Evolutionary conservation across 1,140 invertebrate genomes (phyloP).

Genomic region (Aphidius gifuensis): DNA sequence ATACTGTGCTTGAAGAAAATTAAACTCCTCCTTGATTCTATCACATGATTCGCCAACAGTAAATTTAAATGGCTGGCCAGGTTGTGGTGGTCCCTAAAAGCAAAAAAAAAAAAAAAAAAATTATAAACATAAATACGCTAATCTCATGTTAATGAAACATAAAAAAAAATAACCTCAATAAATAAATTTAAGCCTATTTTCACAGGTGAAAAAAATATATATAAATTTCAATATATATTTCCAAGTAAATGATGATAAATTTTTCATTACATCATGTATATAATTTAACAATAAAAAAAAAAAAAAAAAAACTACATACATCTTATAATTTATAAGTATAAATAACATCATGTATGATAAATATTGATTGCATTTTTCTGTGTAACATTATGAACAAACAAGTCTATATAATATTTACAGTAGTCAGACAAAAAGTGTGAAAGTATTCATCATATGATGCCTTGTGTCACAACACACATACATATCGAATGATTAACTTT

Average conservation of each 20-base stretch:
- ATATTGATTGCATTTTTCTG: too few species aligned
- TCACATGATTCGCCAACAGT: constrained; percentile 90
- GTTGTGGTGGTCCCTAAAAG: constrained; percentile 78
- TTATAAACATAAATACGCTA: neutral
- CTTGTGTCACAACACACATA: constrained; percentile 1
- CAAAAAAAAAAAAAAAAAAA: constrained; percentile 33
- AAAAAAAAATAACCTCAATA: constrained; percentile 1
- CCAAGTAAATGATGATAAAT: too few species aligned
- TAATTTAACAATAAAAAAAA: neutral
- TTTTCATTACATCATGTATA: neutral
- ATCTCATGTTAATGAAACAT: neutral
- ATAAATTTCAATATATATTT: too few species aligned
- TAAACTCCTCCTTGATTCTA: constrained; percentile 87
- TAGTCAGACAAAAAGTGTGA: constrained; percentile 18
- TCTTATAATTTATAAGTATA: too few species aligned
- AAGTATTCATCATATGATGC: constrained; percentile 14
- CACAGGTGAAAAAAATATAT: too few species aligned
- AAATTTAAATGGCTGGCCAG: constrained; percentile 87
- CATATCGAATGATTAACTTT: constrained; percentile 23
- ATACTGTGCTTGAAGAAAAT: constrained; percentile 81
- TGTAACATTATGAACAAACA: too few species aligned
- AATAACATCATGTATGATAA: too few species aligned
- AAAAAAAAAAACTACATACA: too few species aligned
- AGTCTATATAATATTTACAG: constrained; percentile 19
- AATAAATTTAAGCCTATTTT: too few species aligned